phyloP scores from a whole-genome alignment of 2,113 vertebrate species.

The Narcine bancroftii region DNA sequence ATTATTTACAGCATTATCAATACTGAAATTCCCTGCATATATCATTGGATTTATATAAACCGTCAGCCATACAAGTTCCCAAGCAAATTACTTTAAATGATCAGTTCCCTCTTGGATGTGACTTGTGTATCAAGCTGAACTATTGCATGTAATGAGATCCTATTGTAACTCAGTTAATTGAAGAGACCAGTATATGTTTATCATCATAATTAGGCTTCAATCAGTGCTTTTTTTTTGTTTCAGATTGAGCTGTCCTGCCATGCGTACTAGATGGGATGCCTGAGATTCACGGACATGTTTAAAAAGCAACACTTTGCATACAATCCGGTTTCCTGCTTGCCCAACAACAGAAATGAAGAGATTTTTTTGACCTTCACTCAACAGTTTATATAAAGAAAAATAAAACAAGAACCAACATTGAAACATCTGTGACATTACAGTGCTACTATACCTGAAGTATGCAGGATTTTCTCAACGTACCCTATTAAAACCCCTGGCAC shows the following conservation, averaged over 20 bases:
- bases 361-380: neutral
- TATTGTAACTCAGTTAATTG: conserved; percentile 28
- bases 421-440: neutral
- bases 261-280: neutral
- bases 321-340: neutral
- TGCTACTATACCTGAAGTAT: neutral
- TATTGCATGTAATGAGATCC: conserved; percentile 15
- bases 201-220: neutral
- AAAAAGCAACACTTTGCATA: neutral
- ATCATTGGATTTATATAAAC: conserved; percentile 5
- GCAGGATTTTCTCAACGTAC: neutral
- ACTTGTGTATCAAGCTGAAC: neutral
- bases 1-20: neutral
- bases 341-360: neutral
- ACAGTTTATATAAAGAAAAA: neutral
- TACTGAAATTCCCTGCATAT: neutral
- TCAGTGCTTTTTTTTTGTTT: neutral
- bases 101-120: conserved; percentile 3
- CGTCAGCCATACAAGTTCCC: conserved; percentile 11
- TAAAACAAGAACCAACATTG: neutral
- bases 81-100: conserved; percentile 1
- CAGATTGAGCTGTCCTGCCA: neutral
- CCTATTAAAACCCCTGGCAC: neutral
- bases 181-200: conserved; percentile 8
- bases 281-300: neutral